Base-by-base conservation (phyloP, 2,797 vertebrate species). In the Enteromius afrohamiltoni region DNA sequence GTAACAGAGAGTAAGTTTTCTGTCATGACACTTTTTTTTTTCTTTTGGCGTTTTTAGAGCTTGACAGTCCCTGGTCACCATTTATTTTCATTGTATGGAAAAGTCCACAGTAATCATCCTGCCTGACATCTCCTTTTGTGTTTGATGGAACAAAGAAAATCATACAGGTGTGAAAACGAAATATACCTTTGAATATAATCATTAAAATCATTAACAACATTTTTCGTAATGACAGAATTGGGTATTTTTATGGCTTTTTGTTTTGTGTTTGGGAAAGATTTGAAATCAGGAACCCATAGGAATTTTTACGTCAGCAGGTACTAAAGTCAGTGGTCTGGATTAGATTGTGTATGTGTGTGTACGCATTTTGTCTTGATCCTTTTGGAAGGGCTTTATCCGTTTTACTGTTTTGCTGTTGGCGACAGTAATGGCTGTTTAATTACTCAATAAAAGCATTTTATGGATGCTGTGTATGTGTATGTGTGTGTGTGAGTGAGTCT, bases 361-460 rank as follows among this genome's bases (percentile, higher is more conserved):
- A 55, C 51, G 55, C 40, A 71, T 84, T 91, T 95, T 91, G 94
- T 96, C 93, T 95, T 94, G 93, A 94, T 97, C 96, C 95, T 90
- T 93, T 92, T 89, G 91, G 93, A 96, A 97, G 96, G 96, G 96
- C 96, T 96, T 84, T 96, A 95, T 96, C 95, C 96, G 95, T 97
- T 98, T 96, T 96, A 97, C 96, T 97, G 96, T 97, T 97, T 96
- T 94, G 95, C 96, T 95, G 95, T 94, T 92, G 92, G 93, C 95
- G 95, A 96, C 96, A 96, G 97, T 98, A 99, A 98, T 98, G 97
- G 97, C 96, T 97, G 97, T 98, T 98, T 99, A 99, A 98, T 99
- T 98, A 99, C 97, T 97, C 97, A 97, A 97, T 99, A 97, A 97
- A 96, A 97, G 93, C 92, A 92, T 93, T 96, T 97, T 97, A 98